These are phyloP conservation scores for Coryphaenoides rupestris DNA, from an alignment of 2,113 vertebrate genomes.

Conservation along the genomic window DNA sequence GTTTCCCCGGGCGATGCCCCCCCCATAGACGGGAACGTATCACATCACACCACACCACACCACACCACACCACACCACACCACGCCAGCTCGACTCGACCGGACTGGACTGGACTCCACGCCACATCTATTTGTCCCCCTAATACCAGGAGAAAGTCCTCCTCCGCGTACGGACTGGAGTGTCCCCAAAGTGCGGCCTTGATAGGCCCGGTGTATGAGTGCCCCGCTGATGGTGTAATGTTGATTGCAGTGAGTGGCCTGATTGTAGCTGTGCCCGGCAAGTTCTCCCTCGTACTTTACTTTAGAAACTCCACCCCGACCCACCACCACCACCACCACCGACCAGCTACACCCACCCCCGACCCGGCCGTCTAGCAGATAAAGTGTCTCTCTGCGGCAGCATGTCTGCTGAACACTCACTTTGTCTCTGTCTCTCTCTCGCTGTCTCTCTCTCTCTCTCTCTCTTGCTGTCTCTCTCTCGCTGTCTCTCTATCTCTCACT, in stretches of 20 bases:
- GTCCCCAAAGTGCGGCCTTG: conserved; percentile 22
- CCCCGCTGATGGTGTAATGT: conserved; percentile 41
- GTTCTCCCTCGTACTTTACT: conserved; percentile 20
- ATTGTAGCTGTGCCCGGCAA: conserved; percentile 34
- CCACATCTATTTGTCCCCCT: no score
- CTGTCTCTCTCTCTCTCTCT: no score
- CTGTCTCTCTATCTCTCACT: no score
- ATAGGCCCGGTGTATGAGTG: conserved; percentile 18
- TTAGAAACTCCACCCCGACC: conserved; percentile 25
- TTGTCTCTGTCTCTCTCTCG: no score
- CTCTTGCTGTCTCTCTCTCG: no score
- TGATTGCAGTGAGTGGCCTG: conserved; percentile 40
- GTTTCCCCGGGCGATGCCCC: no score
- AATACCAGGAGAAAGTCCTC: not conserved
- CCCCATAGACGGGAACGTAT: not conserved
- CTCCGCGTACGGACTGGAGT: conserved; percentile 3
- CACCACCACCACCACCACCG: no score
- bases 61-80: not conserved
- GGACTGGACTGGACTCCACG: no score
- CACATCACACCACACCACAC: not conserved
- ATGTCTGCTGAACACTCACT: conserved; percentile 17
- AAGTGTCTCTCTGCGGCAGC: conserved; percentile 13
- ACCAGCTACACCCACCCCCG: no score
- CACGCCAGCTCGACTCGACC: no score
- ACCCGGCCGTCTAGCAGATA: conserved; percentile 34